Base-by-base conservation (phyloP, 1,140 invertebrate species). In the Meloidogyne hapla region DNA sequence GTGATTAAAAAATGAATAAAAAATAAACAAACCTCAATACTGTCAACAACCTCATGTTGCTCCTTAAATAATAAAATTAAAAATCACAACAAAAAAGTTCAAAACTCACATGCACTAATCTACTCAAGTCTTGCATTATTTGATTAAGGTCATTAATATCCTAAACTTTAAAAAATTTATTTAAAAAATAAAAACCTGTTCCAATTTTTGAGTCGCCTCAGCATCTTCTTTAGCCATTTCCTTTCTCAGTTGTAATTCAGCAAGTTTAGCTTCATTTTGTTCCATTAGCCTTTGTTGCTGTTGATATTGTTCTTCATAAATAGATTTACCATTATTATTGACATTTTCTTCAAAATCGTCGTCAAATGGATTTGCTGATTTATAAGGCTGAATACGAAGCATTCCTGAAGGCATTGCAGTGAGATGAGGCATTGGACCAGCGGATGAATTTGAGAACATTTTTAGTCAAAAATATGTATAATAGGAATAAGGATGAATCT, bases 31-130 rank as follows among this genome's bases (percentile, higher is more conserved):
- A 80, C 79, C 67, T 83, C 82, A 66, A 83, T 83, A 26, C 80
- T 83, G 72, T 83, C 82, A 1, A 84, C 74, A 40, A 84, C 66
- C 40, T 83, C 82, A 26, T 83, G 82, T 38, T 83, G 82, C 18
- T 74, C 40, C 79, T 80, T 12, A 8, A 80, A 70, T 48, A 71
- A 69, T n/a, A 9, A 13, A 48, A 33, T 42, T 56, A 56, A n/a
- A 18, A 48, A 5, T 15, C 0, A 48, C n/a, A n/a, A n/a, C n/a
- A n/a, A n/a, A n/a, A 56, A n/a, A n/a, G 0, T 25, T 3, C n/a
- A n/a, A n/a, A 28, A 13, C 65, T 80, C 56, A 80, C 82, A 74
- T 83, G 82, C 26, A 83, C 82, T 18, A 83, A 77, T 40, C 74
- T 61, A 15, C 67, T 67, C 48, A 83, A 48, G 40, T 83, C 82